Conservation (phyloP, 2,113 vertebrate species). For the Chionomys nivalis region DNA sequence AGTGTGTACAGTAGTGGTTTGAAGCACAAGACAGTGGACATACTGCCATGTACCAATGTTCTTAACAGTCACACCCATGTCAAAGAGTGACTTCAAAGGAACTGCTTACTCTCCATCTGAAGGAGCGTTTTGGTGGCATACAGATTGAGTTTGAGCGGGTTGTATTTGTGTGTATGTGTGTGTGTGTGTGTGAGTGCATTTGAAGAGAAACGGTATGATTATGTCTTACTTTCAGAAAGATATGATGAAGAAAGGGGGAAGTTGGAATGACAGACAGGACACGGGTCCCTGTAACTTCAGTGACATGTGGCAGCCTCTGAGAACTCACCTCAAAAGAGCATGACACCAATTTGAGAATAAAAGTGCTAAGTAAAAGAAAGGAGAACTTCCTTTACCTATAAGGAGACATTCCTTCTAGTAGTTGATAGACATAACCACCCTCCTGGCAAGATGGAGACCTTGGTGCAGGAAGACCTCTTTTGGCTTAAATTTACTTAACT, state of each 20-base stretch:
- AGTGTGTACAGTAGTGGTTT: accelerated
- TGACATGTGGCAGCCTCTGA: background rate
- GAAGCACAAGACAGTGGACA: accelerated
- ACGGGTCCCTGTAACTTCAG: background rate
- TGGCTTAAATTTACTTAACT: background rate
- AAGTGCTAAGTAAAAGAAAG: background rate
- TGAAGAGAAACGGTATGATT: background rate
- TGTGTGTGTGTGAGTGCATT: background rate
- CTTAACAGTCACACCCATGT: background rate
- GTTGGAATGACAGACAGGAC: background rate
- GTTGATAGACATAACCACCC: background rate
- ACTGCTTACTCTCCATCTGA: background rate
- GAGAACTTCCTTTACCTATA: background rate
- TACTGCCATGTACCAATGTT: background rate
- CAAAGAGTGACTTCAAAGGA: background rate
- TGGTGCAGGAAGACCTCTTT: background rate
- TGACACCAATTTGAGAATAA: background rate
- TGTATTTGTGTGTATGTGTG: background rate
- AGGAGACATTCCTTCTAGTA: background rate
- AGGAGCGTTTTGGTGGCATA: background rate
- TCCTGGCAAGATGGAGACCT: background rate
- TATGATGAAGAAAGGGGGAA: background rate
- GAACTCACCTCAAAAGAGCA: background rate
- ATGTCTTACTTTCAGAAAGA: background rate
- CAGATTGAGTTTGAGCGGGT: background rate